Conservation (phyloP, 2,797 vertebrate genomes). For the Hypotaenidia okinawae region DNA sequence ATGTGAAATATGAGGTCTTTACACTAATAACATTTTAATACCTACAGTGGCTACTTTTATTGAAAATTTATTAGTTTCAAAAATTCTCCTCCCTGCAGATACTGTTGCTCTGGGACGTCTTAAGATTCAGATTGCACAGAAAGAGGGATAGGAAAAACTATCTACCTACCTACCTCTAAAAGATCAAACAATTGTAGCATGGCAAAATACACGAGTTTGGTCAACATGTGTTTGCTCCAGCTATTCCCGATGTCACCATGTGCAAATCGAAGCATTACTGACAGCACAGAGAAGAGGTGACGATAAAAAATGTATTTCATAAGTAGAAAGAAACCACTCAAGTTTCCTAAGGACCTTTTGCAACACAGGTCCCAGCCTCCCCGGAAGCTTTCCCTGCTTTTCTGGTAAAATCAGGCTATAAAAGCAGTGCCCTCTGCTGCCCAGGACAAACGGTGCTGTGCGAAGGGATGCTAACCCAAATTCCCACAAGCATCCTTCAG, state of each 20-base stretch:
- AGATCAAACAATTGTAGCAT: not conserved
- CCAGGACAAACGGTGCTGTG: not conserved
- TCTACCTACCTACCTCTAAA: not conserved
- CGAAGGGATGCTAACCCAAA: not conserved
- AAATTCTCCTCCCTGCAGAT: not conserved
- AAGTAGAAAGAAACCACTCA: not conserved
- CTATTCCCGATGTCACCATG: not conserved
- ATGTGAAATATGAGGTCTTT: not conserved
- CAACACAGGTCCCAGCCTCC: not conserved
- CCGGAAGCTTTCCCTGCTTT: not conserved
- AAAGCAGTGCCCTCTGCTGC: slow-evolving; percentile 56
- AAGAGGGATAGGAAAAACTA: not conserved
- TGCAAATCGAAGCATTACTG: not conserved
- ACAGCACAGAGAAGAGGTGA: not conserved
- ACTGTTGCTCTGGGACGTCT: not conserved
- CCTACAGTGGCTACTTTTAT: not conserved
- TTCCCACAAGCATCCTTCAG: not conserved
- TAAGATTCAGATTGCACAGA: not conserved
- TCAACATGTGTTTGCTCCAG: not conserved
- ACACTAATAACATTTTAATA: not conserved
- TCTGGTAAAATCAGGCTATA: not conserved
- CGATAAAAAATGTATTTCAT: not conserved
- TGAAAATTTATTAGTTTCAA: not conserved
- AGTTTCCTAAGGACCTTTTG: not conserved
- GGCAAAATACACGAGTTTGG: not conserved